Percentiles rank a stretch among this genome's conserved stretches.
Evolutionary conservation across 2,797 vertebrate species (phyloP).

Genomic region (Acanthornis magna): DNA sequence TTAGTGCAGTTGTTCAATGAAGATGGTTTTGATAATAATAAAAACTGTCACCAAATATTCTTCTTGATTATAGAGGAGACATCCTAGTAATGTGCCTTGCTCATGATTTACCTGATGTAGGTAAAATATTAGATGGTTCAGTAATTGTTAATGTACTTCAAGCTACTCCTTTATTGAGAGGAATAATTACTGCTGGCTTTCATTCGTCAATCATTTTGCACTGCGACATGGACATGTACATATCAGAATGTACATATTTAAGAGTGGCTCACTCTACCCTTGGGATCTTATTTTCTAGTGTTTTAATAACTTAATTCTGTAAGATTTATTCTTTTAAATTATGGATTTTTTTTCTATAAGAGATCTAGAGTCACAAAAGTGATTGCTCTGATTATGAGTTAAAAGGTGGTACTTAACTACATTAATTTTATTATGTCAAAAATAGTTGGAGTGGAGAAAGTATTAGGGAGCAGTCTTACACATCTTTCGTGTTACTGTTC

Average conservation of each 20-base stretch:
- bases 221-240: neutral
- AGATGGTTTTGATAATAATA: slow-evolving; percentile 33
- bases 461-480: neutral
- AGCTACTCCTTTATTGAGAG: slow-evolving; percentile 8
- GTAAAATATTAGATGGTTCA: slow-evolving; percentile 45
- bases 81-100: slow-evolving; percentile 44
- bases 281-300: neutral
- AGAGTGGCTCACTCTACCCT: neutral
- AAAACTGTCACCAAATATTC: slow-evolving; percentile 33
- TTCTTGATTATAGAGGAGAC: slow-evolving; percentile 21
- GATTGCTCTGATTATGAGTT: neutral
- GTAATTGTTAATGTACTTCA: slow-evolving; percentile 57
- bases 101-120: slow-evolving; percentile 32
- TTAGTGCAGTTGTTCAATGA: neutral
- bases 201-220: slow-evolving; percentile 24
- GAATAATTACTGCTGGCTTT: slow-evolving; percentile 27
- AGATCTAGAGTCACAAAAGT: neutral
- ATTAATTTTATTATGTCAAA: neutral
- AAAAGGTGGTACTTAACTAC: neutral
- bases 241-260: neutral
- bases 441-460: neutral
- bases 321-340: neutral
- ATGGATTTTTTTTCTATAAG: neutral
- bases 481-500: neutral
- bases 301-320: neutral